These are phyloP conservation scores for Halictus quadricinctus DNA, from an alignment of 2,888 invertebrate genomes.

Conservation along the genomic window DNA sequence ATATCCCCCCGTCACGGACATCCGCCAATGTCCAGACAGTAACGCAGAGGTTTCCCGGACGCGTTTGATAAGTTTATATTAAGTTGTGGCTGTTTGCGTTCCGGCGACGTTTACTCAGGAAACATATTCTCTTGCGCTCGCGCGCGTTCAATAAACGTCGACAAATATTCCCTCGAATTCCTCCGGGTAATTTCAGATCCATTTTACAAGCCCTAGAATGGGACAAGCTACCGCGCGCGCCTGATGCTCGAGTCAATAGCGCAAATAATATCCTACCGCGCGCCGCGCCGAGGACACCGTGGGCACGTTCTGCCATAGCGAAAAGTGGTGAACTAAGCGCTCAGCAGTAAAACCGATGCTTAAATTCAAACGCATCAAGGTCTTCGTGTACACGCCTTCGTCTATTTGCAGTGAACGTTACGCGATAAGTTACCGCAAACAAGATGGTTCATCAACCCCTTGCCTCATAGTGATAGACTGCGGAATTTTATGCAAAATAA, in stretches of 20 bases:
- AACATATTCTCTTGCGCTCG: slow-evolving; percentile 9
- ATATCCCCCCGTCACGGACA: neutral
- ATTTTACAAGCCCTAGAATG: slow-evolving; percentile 26
- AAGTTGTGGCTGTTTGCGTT: slow-evolving; percentile 30
- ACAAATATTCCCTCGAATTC: slow-evolving; percentile 42
- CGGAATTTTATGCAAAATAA: too few species aligned
- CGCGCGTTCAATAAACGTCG: slow-evolving; percentile 38
- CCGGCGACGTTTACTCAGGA: slow-evolving; percentile 26
- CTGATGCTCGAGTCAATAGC: slow-evolving; percentile 10
- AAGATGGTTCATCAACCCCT: neutral
- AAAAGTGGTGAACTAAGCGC: neutral
- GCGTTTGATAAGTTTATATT: slow-evolving; percentile 38
- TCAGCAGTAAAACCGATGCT: neutral
- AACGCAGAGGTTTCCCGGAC: neutral
- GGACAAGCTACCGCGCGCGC: neutral
- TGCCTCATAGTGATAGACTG: neutral
- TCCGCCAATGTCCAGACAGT: slow-evolving; percentile 4
- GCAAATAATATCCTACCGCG: neutral
- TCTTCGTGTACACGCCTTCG: neutral
- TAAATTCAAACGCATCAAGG: neutral
- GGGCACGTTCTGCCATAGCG: neutral
- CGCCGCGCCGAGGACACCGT: neutral
- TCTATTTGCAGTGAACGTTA: neutral
- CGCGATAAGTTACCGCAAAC: neutral
- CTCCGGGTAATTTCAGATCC: slow-evolving; percentile 31